Evolutionary conservation across 2,888 invertebrate species (phyloP).

Genomic region (Drosophila ezoana): DNA sequence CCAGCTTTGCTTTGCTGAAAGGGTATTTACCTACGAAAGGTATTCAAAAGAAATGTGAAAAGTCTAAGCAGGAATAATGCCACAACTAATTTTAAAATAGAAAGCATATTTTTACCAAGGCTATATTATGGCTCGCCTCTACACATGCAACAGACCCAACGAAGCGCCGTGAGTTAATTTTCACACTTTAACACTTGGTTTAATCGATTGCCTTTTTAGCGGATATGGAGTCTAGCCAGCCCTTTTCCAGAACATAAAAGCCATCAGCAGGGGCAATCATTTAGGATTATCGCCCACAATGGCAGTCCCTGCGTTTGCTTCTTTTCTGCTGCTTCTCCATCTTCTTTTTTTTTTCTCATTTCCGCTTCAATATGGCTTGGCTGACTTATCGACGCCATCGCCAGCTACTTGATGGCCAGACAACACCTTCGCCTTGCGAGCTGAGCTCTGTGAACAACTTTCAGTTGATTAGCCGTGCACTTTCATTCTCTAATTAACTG

Average conservation of each 20-base stretch:
- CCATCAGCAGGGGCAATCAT: slow-evolving; percentile 45
- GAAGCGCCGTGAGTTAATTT: slow-evolving; percentile 19
- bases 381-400: slow-evolving; percentile 35
- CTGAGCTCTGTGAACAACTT: slow-evolving; percentile 50
- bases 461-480: slow-evolving; percentile 69
- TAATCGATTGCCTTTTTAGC: slow-evolving; percentile 33
- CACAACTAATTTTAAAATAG: too few relatives aligned
- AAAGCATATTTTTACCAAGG: too few relatives aligned
- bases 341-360: slow-evolving; percentile 49
- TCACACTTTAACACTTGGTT: slow-evolving; percentile 28
- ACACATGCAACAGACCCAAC: neutral
- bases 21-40: too few relatives aligned
- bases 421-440: slow-evolving; percentile 54
- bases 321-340: slow-evolving; percentile 9
- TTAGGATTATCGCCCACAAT: slow-evolving; percentile 39
- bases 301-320: slow-evolving; percentile 11
- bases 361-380: slow-evolving; percentile 51
- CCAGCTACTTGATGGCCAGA: slow-evolving; percentile 28
- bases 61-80: too few relatives aligned
- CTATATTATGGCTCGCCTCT: too few relatives aligned
- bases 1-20: too few relatives aligned
- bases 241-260: slow-evolving; percentile 28
- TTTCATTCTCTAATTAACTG: slow-evolving; percentile 71
- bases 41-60: too few relatives aligned
- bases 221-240: slow-evolving; percentile 44